Conservation (phyloP, 2,113 vertebrate genomes). For the Mirounga angustirostris region DNA sequence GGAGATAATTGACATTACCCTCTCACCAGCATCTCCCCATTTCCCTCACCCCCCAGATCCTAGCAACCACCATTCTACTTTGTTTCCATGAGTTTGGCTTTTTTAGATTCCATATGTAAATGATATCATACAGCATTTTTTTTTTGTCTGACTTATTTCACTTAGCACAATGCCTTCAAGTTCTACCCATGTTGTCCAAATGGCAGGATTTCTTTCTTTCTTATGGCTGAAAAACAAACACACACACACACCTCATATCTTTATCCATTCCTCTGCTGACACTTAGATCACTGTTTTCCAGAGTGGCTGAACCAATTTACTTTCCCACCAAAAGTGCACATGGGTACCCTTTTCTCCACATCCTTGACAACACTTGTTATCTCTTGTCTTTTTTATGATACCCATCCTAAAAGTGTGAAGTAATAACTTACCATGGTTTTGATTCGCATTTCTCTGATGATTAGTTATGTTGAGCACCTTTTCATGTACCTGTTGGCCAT, state of each 20-base stretch:
- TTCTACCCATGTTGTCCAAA: background rate
- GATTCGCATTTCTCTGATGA: background rate
- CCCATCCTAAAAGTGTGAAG: background rate
- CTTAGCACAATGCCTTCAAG: background rate
- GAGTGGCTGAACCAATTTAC: background rate
- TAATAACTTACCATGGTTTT: conserved; percentile 3
- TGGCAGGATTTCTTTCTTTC: background rate
- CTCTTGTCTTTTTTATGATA: background rate
- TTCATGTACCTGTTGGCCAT: background rate
- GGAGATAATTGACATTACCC: background rate
- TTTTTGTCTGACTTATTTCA: background rate
- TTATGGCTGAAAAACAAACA: background rate
- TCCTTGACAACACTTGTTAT: background rate
- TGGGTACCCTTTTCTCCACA: background rate
- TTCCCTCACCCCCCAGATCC: background rate
- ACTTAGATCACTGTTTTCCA: background rate
- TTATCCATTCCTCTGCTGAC: background rate
- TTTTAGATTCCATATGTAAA: background rate
- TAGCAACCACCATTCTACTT: background rate
- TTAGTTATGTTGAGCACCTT: background rate
- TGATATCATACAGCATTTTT: background rate
- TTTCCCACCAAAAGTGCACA: background rate
- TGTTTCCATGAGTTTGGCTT: background rate
- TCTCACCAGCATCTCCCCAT: background rate
- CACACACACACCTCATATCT: background rate